Evolutionary conservation across 92 coral and sea anemone species (phyloP).

Genomic region (Palythoa grandiflora): DNA sequence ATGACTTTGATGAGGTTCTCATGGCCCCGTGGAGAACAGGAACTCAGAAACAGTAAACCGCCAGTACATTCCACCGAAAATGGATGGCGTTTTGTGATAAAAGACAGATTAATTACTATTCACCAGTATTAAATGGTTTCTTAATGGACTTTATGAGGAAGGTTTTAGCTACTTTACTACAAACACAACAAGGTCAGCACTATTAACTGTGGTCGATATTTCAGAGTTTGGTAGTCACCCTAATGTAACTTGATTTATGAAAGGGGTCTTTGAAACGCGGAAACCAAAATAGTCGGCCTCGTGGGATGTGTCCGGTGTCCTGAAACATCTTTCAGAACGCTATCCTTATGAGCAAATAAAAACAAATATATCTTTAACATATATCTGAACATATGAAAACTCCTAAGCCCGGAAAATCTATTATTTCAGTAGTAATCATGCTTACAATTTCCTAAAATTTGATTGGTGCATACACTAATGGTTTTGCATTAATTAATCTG

Average conservation of each 20-base stretch:
- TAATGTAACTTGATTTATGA: neutral
- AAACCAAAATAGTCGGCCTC: neutral
- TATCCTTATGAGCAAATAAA: neutral
- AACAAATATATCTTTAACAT: constrained; percentile 28
- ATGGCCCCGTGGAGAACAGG: constrained; percentile 2
- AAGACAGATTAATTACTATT: constrained; percentile 1
- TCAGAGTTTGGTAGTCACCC: neutral
- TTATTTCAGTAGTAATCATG: neutral
- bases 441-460: no score
- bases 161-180: neutral
- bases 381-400: constrained; percentile 39
- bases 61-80: neutral
- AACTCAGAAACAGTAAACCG: neutral
- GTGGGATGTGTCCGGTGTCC: neutral
- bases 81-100: constrained; percentile 27
- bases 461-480: no score
- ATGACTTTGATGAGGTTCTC: constrained; percentile 7
- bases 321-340: neutral
- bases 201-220: neutral
- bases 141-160: neutral
- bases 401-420: constrained; percentile 33
- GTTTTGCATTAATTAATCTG: no score
- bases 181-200: neutral
- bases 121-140: neutral
- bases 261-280: neutral